phyloP scores from a whole-genome alignment of 1,140 invertebrate genomes.

The Globodera rostochiensis region DNA sequence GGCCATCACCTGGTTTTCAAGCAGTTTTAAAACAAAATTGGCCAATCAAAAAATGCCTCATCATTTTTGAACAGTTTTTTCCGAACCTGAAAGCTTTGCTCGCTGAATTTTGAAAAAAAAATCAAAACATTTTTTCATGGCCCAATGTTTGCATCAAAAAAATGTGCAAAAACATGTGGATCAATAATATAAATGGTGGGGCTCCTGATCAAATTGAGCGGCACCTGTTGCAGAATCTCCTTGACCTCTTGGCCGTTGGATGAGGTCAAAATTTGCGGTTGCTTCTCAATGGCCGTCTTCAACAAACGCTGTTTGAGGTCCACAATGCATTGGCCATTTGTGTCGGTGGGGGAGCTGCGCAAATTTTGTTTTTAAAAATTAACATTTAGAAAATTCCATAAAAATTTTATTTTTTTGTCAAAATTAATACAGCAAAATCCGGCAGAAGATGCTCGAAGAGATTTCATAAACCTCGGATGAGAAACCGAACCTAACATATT shows the following conservation, averaged over 20 bases:
- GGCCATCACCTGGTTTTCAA: conserved; percentile 36
- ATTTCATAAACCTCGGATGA: no score
- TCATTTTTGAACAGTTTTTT: no score
- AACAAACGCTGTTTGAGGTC: conserved; percentile 49
- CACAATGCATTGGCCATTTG: conserved; percentile 49
- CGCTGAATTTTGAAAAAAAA: no score
- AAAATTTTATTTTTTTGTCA: background rate
- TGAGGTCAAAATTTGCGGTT: conserved; percentile 41
- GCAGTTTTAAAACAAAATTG: background rate
- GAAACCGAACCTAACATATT: no score
- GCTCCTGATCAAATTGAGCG: background rate
- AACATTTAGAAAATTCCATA: background rate
- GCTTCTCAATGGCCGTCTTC: conserved; percentile 47
- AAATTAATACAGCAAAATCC: no score
- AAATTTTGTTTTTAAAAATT: background rate
- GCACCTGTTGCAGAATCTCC: conserved; percentile 26
- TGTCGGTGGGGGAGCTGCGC: conserved; percentile 42
- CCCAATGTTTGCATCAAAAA: no score
- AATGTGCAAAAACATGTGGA: no score
- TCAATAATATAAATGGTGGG: no score
- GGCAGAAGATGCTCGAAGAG: no score
- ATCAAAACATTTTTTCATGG: no score
- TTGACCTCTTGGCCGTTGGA: conserved; percentile 50
- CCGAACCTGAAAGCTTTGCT: no score
- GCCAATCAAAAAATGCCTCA: no score